Evolutionary conservation across 2,888 invertebrate genomes (phyloP), one percentile per base, ranked within the genome.

Genomic region (Sinopyrophorus schimmeli): DNA sequence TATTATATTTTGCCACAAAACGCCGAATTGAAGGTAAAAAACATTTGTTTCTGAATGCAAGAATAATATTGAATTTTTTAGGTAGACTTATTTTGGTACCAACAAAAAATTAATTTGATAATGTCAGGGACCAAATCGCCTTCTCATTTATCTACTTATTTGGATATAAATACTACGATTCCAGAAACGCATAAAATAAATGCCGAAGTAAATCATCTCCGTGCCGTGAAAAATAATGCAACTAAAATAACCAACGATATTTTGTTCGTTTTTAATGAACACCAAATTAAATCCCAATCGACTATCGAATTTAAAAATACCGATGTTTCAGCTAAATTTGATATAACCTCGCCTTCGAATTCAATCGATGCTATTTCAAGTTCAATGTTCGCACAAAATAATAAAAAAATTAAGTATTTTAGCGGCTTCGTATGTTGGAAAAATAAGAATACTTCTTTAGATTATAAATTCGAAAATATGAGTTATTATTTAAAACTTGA

Each of bases 151-250:
- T 48, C 43, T 3, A 59, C 52, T 5, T 52, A 52, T 21, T 31
- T 62, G 2, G 55, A 57, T 43, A n/a, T 62, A 10, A 59, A 59
- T 31, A 60, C 62, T 10, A 62, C 62, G 2, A 38, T 62, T 24
- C 39, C 55, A 21, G 59, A 61, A 48, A 55, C 60, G 10, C 48
- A 35, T 1, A 57, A 50, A 42, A 23, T 60, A 6, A 56, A 49
- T n/a, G 35, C 55, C 18, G 52, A 47, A 16, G 32, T 55, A 14
- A 56, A 52, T 17, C 57, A 61, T 28, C 24, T 34, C 5, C 44
- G 34, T 14, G n/a, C n/a, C n/a, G n/a, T n/a, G n/a, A n/a, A n/a
- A n/a, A 31, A 54, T 6, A 18, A 12, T 18, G 9, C 30, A 5
- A 26, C 42, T 5, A 48, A 52, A 27, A 46, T 37, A 14, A 41